phyloP scores from a whole-genome alignment of 1,140 invertebrate species.

The Drosophila setifemur region DNA sequence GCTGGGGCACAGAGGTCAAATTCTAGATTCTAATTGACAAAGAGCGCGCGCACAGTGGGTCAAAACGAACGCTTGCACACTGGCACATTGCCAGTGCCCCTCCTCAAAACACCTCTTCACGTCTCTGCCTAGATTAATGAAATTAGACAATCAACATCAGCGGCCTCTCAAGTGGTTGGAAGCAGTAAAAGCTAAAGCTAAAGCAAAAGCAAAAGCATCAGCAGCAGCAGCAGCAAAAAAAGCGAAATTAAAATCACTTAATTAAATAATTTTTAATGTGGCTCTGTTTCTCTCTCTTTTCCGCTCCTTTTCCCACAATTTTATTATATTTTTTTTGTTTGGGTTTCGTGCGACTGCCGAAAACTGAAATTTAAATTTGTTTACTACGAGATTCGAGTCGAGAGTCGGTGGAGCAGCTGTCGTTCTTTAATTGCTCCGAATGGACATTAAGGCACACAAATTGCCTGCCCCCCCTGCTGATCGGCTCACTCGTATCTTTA shows the following conservation, averaged over 20 bases:
- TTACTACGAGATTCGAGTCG: background rate
- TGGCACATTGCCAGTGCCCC: constrained; percentile 59
- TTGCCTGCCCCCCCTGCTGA: no score
- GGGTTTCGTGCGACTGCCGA: background rate
- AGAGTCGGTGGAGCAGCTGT: constrained; percentile 55
- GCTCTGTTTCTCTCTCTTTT: constrained; percentile 4
- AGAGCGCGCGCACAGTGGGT: constrained; percentile 46
- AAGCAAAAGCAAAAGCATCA: background rate
- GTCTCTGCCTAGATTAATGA: constrained; percentile 64
- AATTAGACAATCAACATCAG: constrained; percentile 74
- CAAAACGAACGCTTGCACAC: constrained; percentile 28
- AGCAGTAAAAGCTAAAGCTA: background rate
- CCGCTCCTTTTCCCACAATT: background rate
- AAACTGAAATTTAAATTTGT: constrained; percentile 17
- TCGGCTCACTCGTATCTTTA: no score
- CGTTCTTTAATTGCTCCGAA: constrained; percentile 65
- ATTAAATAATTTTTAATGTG: constrained; percentile 79
- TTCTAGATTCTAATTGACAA: constrained; percentile 72
- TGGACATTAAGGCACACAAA: constrained; percentile 30
- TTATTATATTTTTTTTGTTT: no score
- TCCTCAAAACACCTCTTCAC: background rate
- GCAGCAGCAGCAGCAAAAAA: constrained; percentile 11
- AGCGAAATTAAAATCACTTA: constrained; percentile 75
- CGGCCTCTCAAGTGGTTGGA: constrained; percentile 29
- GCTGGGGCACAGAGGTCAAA: constrained; percentile 58